A percentile compares a stretch with the other conserved stretches of the same genome.
phyloP scores from a whole-genome alignment of 2,113 vertebrate genomes.

The Galemys pyrenaicus region DNA sequence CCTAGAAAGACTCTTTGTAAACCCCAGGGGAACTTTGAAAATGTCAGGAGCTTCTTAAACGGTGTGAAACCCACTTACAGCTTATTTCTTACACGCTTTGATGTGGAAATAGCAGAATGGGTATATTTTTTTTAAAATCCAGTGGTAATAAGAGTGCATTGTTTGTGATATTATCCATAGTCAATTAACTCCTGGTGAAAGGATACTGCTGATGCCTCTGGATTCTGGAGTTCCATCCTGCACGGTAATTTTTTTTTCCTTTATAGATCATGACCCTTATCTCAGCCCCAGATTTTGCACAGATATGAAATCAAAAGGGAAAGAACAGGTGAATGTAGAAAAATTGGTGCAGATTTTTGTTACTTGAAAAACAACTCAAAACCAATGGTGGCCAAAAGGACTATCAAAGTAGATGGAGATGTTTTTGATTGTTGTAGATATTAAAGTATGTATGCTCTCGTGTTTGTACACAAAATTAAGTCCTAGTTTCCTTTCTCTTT shows the following conservation, averaged over 20 bases:
- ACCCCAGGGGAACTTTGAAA: constrained; percentile 63
- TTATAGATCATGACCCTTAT: not conserved
- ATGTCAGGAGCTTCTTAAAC: constrained; percentile 73
- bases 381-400: not conserved
- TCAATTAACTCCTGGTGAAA: constrained; percentile 33
- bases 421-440: not conserved
- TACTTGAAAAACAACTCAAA: constrained; percentile 37
- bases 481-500: not conserved
- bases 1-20: constrained; percentile 63
- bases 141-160: constrained; percentile 24
- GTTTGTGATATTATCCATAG: constrained; percentile 52
- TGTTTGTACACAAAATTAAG: not conserved
- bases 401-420: not conserved
- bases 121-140: not conserved
- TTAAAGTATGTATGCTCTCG: not conserved
- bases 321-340: not conserved
- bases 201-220: not conserved
- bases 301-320: not conserved
- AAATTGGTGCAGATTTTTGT: not conserved
- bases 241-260: not conserved
- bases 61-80: constrained; percentile 64
- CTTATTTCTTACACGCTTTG: constrained; percentile 66
- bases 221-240: not conserved
- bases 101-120: constrained; percentile 62
- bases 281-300: not conserved